These are phyloP conservation scores for Drosophila mauritiana DNA, from an alignment of 1,140 invertebrate species.

Conservation along the genomic window DNA sequence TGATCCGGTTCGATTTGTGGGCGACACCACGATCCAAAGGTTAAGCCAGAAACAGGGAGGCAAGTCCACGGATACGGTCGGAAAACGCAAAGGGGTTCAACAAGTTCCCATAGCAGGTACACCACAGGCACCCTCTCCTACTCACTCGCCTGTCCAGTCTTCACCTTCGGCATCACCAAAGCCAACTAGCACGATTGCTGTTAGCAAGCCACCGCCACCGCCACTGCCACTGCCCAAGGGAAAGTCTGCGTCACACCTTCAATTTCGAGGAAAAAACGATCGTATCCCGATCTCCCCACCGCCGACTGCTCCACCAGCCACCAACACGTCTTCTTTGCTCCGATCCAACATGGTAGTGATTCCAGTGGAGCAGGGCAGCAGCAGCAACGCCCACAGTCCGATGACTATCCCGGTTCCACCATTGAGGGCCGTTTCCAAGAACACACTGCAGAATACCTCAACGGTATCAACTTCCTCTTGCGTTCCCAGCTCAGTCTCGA, in stretches of 20 bases:
- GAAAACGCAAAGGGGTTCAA: slow-evolving; percentile 42
- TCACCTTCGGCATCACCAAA: slow-evolving; percentile 25
- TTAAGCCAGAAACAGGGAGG: slow-evolving; percentile 50
- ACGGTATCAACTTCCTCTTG: background rate
- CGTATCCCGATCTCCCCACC: slow-evolving; percentile 22
- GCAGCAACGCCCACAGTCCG: slow-evolving; percentile 39
- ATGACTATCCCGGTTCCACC: slow-evolving; percentile 76
- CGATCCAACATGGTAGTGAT: slow-evolving; percentile 80
- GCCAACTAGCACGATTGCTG: background rate
- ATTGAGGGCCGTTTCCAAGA: slow-evolving; percentile 72
- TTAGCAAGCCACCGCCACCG: slow-evolving; percentile 1
- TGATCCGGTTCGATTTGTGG: slow-evolving; percentile 61
- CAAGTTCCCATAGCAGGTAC: slow-evolving; percentile 49
- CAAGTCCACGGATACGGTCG: slow-evolving; percentile 10
- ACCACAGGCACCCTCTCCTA: slow-evolving; percentile 30
- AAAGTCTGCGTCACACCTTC: slow-evolving; percentile 22
- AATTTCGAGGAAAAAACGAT: slow-evolving; percentile 42
- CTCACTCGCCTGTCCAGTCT: slow-evolving; percentile 18
- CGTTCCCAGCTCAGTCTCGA: slow-evolving; percentile 3
- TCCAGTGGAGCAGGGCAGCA: slow-evolving; percentile 57
- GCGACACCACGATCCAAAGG: slow-evolving; percentile 77
- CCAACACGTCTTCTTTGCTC: slow-evolving; percentile 54
- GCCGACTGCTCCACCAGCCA: background rate
- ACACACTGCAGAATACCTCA: slow-evolving; percentile 44
- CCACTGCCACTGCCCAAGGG: background rate